Percentiles rank a stretch among this genome's conserved stretches.
Evolutionary conservation across 2,113 vertebrate species (phyloP).

Genomic region (Oreochromis spilurus): DNA sequence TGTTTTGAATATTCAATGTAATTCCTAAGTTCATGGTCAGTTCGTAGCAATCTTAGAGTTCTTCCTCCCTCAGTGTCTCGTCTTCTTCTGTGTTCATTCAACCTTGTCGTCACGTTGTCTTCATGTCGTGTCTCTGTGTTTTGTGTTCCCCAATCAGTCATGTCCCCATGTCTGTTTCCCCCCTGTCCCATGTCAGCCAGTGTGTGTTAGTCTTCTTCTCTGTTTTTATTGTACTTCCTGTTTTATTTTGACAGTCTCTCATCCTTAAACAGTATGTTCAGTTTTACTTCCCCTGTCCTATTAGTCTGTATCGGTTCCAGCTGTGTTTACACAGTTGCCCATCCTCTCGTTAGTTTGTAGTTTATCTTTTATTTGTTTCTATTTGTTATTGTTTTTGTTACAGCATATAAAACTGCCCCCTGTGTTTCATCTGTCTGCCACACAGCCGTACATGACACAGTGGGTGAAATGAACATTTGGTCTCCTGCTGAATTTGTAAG

Average conservation of each 20-base stretch:
- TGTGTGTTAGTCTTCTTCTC: neutral
- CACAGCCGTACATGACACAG: neutral
- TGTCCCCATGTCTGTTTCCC: neutral
- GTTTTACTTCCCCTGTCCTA: neutral
- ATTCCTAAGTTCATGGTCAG: neutral
- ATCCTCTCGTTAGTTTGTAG: neutral
- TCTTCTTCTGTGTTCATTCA: neutral
- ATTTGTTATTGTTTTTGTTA: neutral
- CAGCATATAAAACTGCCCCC: neutral
- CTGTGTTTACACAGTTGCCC: neutral
- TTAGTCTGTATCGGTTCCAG: neutral
- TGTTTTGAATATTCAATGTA: neutral
- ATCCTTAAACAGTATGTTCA: neutral
- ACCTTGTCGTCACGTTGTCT: neutral
- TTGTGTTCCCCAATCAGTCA: neutral
- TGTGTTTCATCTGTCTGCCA: neutral
- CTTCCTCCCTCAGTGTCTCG: neutral
- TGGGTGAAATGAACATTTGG: neutral
- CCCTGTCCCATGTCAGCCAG: neutral
- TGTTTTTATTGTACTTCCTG: neutral
- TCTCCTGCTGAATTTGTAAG: neutral
- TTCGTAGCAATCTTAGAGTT: neutral
- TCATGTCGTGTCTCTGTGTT: neutral
- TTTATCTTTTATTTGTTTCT: neutral
- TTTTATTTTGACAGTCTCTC: neutral